Evolutionary conservation across 2,797 vertebrate species (phyloP).

Genomic region (Tragopan temminckii): DNA sequence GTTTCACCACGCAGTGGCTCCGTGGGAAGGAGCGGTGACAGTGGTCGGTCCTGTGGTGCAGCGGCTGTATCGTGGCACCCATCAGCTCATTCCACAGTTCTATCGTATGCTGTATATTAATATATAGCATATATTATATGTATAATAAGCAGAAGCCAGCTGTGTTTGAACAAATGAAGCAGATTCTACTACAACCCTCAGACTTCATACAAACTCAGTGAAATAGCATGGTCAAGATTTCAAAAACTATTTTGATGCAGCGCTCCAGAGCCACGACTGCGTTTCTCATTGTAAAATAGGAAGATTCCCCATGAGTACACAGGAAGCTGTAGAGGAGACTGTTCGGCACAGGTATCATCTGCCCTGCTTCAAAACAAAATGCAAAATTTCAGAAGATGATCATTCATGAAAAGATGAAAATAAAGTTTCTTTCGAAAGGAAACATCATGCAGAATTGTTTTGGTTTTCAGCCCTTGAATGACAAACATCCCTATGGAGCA

Average conservation of each 20-base stretch:
- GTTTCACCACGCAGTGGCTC: not conserved
- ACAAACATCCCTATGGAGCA: not conserved
- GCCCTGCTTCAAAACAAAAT: not conserved
- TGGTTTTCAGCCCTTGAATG: not conserved
- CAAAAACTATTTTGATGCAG: not conserved
- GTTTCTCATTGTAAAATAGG: not conserved
- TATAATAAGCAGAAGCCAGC: not conserved
- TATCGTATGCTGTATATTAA: not conserved
- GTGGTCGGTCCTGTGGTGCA: not conserved
- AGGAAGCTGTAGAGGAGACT: rapidly evolving
- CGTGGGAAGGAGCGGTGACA: not conserved
- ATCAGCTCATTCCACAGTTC: not conserved
- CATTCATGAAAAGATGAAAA: rapidly evolving
- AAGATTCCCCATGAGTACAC: not conserved
- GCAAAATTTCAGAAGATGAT: rapidly evolving
- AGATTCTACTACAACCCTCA: not conserved
- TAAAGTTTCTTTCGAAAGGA: not conserved
- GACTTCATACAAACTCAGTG: not conserved
- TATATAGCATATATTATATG: no score
- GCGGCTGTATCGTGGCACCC: not conserved
- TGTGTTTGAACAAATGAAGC: not conserved
- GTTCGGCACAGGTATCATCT: not conserved
- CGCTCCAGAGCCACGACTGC: not conserved
- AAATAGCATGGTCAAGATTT: not conserved
- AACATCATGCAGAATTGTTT: not conserved